phyloP scores from a whole-genome alignment of 2,797 vertebrate genomes.

The Microcaecilia unicolor region DNA sequence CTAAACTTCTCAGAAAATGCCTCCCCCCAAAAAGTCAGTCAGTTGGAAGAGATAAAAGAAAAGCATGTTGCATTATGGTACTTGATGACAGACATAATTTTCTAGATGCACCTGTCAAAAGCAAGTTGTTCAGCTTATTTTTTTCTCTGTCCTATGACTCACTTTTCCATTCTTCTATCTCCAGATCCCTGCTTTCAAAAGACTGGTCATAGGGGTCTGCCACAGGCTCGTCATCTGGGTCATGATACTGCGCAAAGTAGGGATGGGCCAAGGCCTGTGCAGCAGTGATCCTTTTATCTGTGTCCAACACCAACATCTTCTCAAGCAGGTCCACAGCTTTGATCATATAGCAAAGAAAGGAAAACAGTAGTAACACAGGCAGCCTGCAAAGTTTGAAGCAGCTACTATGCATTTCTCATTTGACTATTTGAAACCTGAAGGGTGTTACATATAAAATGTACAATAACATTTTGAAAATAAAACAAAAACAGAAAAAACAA shows the following conservation, averaged over 20 bases:
- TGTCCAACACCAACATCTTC: constrained; percentile 96
- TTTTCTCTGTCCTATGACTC: constrained; percentile 29
- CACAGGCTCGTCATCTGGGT: constrained; percentile 90
- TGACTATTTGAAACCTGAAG: no score
- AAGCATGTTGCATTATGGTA: no score
- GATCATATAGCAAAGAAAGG: background rate
- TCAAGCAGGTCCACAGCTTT: constrained; percentile 90
- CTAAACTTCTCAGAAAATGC: no score
- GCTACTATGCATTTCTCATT: no score
- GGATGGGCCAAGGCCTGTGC: constrained; percentile 81
- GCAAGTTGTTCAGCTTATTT: fast-evolving
- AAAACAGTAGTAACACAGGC: background rate
- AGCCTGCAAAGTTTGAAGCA: no score
- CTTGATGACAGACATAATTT: background rate
- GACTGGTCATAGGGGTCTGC: constrained; percentile 95
- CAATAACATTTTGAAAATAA: no score
- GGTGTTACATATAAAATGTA: no score
- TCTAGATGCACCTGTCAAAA: background rate
- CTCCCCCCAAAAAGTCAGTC: no score
- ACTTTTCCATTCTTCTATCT: constrained; percentile 97
- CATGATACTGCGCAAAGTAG: constrained; percentile 92
- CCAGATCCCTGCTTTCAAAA: constrained; percentile 90
- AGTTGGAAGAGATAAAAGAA: no score
- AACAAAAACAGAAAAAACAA: no score
- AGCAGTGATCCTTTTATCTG: constrained; percentile 89